Percentiles rank a stretch among this genome's conserved stretches.
Evolutionary conservation across 2,888 invertebrate genomes (phyloP).

Genomic region (Luperina nickerlii): DNA sequence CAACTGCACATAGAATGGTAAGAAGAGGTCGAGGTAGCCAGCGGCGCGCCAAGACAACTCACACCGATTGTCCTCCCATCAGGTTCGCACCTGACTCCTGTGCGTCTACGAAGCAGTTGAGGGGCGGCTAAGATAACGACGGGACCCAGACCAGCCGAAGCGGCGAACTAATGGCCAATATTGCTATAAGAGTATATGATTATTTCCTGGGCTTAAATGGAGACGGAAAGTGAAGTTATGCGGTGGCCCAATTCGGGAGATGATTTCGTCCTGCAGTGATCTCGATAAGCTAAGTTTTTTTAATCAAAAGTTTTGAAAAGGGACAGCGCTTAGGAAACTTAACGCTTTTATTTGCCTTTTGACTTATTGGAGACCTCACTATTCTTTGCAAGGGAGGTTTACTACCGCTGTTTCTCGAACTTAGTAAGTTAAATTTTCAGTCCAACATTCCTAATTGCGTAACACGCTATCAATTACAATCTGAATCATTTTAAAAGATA

Average conservation of each 20-base stretch:
- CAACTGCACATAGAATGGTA: too few relatives aligned
- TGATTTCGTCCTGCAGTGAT: conserved; percentile 3
- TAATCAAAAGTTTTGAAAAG: conserved; percentile 43
- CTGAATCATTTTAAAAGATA: too few relatives aligned
- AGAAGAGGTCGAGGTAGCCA: too few relatives aligned
- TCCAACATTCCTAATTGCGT: too few relatives aligned
- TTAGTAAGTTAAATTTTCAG: not conserved
- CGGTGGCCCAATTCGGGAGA: not conserved
- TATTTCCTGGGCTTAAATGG: not conserved
- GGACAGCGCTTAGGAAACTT: conserved; percentile 35
- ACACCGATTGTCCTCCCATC: too few relatives aligned
- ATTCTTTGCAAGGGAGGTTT: not conserved
- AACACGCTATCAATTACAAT: not conserved
- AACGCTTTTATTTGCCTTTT: conserved; percentile 38
- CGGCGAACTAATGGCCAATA: not conserved
- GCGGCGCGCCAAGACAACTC: too few relatives aligned
- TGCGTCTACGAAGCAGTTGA: too few relatives aligned
- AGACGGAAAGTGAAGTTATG: not conserved
- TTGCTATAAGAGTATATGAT: not conserved
- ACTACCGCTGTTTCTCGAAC: too few relatives aligned
- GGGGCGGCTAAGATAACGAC: too few relatives aligned
- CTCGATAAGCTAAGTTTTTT: conserved; percentile 34
- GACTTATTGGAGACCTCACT: conserved; percentile 24
- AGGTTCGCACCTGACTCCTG: too few relatives aligned
- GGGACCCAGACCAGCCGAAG: too few relatives aligned